Conservation (phyloP, 1,140 invertebrate species). For the Drosophila murphyi region DNA sequence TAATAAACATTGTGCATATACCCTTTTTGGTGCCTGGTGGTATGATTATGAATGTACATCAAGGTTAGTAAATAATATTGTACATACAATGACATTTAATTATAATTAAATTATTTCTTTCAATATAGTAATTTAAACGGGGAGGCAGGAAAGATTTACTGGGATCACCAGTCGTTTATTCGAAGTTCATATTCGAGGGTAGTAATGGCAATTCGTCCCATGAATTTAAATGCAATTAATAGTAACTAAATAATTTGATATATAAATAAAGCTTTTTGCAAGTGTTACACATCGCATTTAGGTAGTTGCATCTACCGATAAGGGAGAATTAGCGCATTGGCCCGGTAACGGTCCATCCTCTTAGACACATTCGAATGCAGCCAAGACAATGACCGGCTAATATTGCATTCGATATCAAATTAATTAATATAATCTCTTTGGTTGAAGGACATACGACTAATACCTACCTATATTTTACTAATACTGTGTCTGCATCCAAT, state of each 20-base stretch:
- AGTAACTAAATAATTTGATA: background rate
- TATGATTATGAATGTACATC: background rate
- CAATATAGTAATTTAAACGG: conserved; percentile 6
- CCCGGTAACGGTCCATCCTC: conserved; percentile 35
- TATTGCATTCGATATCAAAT: conserved; percentile 68
- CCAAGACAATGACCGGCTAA: conserved; percentile 59
- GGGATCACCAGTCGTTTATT: no score
- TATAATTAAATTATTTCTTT: background rate
- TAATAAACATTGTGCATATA: background rate
- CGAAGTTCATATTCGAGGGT: no score
- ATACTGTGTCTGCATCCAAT: conserved; percentile 31
- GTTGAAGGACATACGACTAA: conserved; percentile 18
- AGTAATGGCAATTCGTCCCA: conserved; percentile 12
- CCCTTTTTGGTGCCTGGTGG: conserved; percentile 13
- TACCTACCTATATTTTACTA: conserved; percentile 29
- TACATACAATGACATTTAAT: no score
- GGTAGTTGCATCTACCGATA: background rate
- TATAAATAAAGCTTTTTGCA: background rate
- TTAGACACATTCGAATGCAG: conserved; percentile 45
- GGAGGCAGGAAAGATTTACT: no score
- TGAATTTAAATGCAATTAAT: background rate
- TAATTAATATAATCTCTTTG: conserved; percentile 75
- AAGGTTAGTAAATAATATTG: background rate
- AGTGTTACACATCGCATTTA: background rate
- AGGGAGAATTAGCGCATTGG: background rate